A percentile compares a stretch with the other conserved stretches of the same genome.
These are phyloP conservation scores for Alentia gelatinosa DNA, from an alignment of 2,888 invertebrate species.

Conservation along the genomic window DNA sequence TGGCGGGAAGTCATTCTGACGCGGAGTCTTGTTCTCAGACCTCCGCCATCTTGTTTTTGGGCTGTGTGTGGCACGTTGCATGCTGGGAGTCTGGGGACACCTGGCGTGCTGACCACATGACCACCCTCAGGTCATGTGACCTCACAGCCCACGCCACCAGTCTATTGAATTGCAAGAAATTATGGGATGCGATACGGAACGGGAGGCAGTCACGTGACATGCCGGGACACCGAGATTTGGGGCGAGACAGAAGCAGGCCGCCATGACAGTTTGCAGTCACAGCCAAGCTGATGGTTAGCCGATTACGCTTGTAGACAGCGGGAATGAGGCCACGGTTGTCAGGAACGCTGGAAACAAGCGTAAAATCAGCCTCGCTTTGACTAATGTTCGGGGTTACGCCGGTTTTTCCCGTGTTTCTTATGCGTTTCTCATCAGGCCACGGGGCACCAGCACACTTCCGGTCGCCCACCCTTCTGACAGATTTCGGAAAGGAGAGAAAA, in stretches of 20 bases:
- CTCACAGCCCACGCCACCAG: not conserved
- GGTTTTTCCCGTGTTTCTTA: not conserved
- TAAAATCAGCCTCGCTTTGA: not conserved
- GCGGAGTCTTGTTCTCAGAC: no score
- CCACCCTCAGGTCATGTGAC: not conserved
- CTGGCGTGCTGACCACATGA: slow-evolving; percentile 1
- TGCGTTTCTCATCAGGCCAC: not conserved
- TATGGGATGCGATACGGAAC: not conserved
- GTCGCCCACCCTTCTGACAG: not conserved
- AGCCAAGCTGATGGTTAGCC: not conserved
- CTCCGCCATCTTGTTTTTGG: no score
- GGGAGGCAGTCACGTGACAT: not conserved
- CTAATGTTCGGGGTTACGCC: slow-evolving; percentile 1
- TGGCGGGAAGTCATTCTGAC: no score
- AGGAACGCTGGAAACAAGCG: not conserved
- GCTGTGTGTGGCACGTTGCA: no score
- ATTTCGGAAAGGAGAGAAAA: not conserved
- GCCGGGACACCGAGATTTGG: not conserved
- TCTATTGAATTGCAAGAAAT: slow-evolving; percentile 1
- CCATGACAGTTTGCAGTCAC: not conserved
- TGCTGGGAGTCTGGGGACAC: no score
- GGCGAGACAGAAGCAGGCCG: not conserved
- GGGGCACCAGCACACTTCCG: not conserved
- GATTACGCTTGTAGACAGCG: not conserved
- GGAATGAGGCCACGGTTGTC: not conserved